Evolutionary conservation across 2,113 vertebrate species (phyloP).

Genomic region (Colius striatus): DNA sequence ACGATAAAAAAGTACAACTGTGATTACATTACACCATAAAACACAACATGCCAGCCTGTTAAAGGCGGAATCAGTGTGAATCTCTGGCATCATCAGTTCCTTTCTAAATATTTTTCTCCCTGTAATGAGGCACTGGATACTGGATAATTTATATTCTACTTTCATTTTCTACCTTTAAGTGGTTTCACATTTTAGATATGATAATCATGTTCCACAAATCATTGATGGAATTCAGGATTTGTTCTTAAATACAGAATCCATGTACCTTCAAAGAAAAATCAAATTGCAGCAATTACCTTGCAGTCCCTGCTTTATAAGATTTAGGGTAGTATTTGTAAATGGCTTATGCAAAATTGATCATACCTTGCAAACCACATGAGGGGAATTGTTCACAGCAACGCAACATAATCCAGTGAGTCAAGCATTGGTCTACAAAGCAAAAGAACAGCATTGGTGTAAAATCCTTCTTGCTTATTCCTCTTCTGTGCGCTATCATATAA

Average conservation of each 20-base stretch:
- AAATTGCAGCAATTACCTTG: not conserved
- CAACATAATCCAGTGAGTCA: not conserved
- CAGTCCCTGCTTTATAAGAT: not conserved
- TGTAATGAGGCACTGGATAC: not conserved
- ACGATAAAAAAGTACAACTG: not conserved
- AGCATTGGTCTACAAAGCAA: not conserved
- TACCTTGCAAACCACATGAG: not conserved
- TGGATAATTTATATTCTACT: constrained; percentile 53
- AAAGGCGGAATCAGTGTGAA: not conserved
- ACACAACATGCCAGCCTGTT: not conserved
- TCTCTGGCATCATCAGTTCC: not conserved
- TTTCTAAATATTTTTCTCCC: constrained; percentile 3
- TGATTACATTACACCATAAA: constrained; percentile 35
- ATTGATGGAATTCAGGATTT: not conserved
- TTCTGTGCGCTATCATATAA: not conserved
- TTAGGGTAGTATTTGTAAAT: constrained; percentile 17
- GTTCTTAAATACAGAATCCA: not conserved
- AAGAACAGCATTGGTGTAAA: not conserved
- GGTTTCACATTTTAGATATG: constrained; percentile 1
- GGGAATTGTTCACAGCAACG: not conserved
- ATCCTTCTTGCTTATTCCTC: not conserved
- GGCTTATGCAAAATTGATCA: constrained; percentile 9
- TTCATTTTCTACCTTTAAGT: constrained; percentile 32
- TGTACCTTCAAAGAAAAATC: not conserved
- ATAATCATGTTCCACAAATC: constrained; percentile 3